Conservation (phyloP, 2,888 invertebrate genomes). For the Orchestes rusci region DNA sequence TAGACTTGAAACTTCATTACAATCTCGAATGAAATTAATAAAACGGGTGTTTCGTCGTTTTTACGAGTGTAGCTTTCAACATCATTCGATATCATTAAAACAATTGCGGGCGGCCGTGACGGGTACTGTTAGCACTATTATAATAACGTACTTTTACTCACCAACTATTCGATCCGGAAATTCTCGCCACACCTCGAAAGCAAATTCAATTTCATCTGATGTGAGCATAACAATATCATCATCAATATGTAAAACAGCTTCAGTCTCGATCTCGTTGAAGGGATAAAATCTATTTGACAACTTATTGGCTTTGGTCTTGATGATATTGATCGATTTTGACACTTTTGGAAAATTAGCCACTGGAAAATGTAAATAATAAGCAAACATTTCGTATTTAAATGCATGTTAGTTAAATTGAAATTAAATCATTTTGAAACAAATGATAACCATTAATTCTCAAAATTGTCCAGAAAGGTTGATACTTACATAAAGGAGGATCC, state of each 20-base stretch:
- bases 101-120: no score
- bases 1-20: no score
- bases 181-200: slow-evolving; percentile 50
- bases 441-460: no score
- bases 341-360: slow-evolving; percentile 85
- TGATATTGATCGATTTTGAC: slow-evolving; percentile 81
- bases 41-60: no score
- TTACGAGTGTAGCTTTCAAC: no score
- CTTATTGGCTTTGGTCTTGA: slow-evolving; percentile 84
- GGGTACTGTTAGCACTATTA: no score
- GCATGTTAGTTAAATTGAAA: no score
- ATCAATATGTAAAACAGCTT: slow-evolving; percentile 90
- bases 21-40: no score
- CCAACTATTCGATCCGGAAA: slow-evolving; percentile 88
- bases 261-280: slow-evolving; percentile 93
- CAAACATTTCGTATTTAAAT: slow-evolving; percentile 3
- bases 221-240: slow-evolving; percentile 96
- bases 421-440: no score
- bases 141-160: no score
- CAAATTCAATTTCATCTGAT: slow-evolving; percentile 93
- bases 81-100: no score
- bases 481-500: slow-evolving; percentile 78
- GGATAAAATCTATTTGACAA: slow-evolving; percentile 95
- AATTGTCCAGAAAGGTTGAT: slow-evolving; percentile 16
- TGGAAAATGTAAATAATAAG: slow-evolving; percentile 38